Evolutionary conservation across 2,888 invertebrate species (phyloP).

Genomic region (Clunio marinus): DNA sequence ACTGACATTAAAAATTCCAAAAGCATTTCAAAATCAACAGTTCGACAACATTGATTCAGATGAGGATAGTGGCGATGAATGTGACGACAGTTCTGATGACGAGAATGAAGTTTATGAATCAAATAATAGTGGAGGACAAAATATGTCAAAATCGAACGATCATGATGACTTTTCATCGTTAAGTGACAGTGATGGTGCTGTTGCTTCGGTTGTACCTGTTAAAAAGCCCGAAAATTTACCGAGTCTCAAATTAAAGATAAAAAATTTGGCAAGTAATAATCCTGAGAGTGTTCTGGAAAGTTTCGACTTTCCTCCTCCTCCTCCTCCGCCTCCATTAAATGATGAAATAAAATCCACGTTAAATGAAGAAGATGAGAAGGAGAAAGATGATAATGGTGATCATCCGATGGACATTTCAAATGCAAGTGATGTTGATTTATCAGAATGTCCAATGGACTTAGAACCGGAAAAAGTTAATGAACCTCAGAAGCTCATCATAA

Average conservation of each 20-base stretch:
- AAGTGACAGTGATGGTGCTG: constrained; percentile 30
- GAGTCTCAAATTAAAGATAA: constrained; percentile 44
- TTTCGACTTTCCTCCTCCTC: constrained; percentile 42
- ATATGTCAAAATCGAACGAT: not conserved
- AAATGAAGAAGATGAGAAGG: not conserved
- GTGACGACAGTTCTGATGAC: constrained; percentile 37
- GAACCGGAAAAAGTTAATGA: constrained; percentile 26
- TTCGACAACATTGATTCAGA: constrained; percentile 48
- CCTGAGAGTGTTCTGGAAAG: constrained; percentile 46
- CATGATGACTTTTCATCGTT: constrained; percentile 8
- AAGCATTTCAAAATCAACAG: constrained; percentile 52
- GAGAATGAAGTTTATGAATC: constrained; percentile 33
- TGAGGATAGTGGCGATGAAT: constrained; percentile 48
- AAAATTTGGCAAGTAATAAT: constrained; percentile 45
- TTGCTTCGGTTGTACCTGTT: constrained; percentile 30
- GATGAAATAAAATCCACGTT: not conserved
- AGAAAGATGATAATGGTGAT: no score
- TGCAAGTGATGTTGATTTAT: constrained; percentile 41
- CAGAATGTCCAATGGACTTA: constrained; percentile 39
- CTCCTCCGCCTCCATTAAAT: no score
- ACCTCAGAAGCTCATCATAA: constrained; percentile 31
- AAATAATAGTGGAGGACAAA: not conserved
- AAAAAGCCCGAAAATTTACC: constrained; percentile 32
- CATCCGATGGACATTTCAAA: no score
- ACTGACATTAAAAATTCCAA: constrained; percentile 63